phyloP scores from a whole-genome alignment of 2,888 invertebrate genomes.

The Lochmaea capreae region DNA sequence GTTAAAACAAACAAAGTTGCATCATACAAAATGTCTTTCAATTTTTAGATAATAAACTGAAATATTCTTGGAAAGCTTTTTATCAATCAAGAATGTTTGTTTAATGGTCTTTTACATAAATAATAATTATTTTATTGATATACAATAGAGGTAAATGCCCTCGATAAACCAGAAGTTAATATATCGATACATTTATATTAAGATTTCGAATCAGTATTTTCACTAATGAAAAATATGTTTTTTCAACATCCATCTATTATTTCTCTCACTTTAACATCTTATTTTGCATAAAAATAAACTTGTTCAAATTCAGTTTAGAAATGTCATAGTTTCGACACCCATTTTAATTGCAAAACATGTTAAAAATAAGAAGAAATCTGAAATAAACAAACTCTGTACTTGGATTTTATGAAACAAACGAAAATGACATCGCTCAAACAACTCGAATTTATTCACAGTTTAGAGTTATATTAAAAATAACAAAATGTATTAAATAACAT shows the following conservation, averaged over 20 bases:
- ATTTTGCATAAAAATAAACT: too few relatives aligned
- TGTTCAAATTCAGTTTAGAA: too few relatives aligned
- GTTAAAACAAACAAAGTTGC: conserved; percentile 1
- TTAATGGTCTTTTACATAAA: background rate
- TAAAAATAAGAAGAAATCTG: too few relatives aligned
- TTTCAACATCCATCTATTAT: background rate
- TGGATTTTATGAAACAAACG: too few relatives aligned
- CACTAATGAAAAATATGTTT: background rate
- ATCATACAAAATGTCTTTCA: background rate
- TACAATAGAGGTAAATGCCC: background rate
- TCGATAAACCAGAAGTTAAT: background rate
- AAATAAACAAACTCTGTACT: too few relatives aligned
- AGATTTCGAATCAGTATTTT: background rate
- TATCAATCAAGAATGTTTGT: background rate
- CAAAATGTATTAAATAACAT: too few relatives aligned
- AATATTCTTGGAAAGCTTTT: background rate
- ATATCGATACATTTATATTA: background rate
- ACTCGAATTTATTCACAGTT: too few relatives aligned
- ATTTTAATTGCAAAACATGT: too few relatives aligned
- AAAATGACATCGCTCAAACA: too few relatives aligned
- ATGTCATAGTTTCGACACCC: too few relatives aligned
- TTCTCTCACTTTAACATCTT: too few relatives aligned
- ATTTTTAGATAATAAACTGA: background rate
- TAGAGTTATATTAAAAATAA: too few relatives aligned
- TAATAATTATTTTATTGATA: background rate